Conservation (phyloP, 2,113 vertebrate species). For the Nerophis lumbriciformis region DNA sequence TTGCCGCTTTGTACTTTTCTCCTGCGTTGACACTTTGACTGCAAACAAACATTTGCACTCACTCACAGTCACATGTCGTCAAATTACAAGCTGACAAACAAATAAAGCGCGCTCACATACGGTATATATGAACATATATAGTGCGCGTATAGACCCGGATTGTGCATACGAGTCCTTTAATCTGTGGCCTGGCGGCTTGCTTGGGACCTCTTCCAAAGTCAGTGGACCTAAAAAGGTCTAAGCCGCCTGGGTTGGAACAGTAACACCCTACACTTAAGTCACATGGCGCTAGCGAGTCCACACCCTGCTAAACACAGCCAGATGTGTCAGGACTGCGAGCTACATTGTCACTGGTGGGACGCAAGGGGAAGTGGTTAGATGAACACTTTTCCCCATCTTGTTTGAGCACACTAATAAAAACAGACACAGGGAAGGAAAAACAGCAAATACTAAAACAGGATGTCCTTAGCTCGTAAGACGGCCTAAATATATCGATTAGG, state of each 20-base stretch:
- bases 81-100: conserved; percentile 15
- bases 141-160: conserved; percentile 24
- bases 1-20: background rate
- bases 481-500: background rate
- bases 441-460: background rate
- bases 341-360: conserved; percentile 36
- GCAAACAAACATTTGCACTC: background rate
- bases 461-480: background rate
- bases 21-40: conserved; percentile 1
- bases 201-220: conserved; percentile 54
- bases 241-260: conserved; percentile 59
- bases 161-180: conserved; percentile 56
- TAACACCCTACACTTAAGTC: conserved; percentile 71
- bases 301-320: conserved; percentile 70
- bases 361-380: conserved; percentile 1
- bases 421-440: background rate
- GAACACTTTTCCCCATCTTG: conserved; percentile 5
- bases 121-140: conserved; percentile 20
- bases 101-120: conserved; percentile 26
- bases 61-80: conserved; percentile 1
- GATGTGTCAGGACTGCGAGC: conserved; percentile 56
- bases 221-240: conserved; percentile 52
- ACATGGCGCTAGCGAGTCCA: conserved; percentile 63
- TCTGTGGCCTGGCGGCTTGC: conserved; percentile 62
- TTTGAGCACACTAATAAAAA: conserved; percentile 1